Base-by-base conservation (phyloP, 2,797 vertebrate genomes). In the Gymnopithys bicolor region DNA sequence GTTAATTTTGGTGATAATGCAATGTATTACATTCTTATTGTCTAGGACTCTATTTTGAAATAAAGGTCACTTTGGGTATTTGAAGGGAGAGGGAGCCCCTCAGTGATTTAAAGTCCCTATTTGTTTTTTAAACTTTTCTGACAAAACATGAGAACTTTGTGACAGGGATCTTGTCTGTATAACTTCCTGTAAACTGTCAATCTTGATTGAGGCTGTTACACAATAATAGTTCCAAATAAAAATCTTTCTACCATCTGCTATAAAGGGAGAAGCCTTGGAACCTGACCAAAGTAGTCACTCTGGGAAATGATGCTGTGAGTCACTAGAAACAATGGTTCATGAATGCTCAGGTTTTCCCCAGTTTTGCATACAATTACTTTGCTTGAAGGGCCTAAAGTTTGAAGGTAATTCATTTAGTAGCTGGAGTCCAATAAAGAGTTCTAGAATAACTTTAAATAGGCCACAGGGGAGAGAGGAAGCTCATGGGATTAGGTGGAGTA, bases 231-330 rank as follows among this genome's bases (percentile, higher is more conserved):
- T 52, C 49, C 66, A 90, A 80, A 92, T 86, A 46, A 48, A 88
- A 88, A 53, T 13, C 25, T 43, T 64, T 89, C 62, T 88, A 23
- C 73, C 66, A 48, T 94, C 88, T 90, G 62, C 13, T 93, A 23
- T 39, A 51, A 62, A 82, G 48, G 84, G 74, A 93, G 90, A 62
- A 84, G 35, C 55, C 55, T 69, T 90, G 89, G 84, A 92, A 33
- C 43, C 30, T 87, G 71, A 81, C 64, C 56, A 30, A 11, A 35
- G 27, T 14, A 58, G 71, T 79, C 46, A 63, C 49, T 37, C 51
- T 87, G 89, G 90, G 91, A 94, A 93, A 76, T 62, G 39, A 45
- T 84, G 13, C 59, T 39, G 22, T 92, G 92, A 96, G 67, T 94
- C 92, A 93, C 67, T 35, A 39, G 41, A 41, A 94, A 89, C 86